Base-by-base conservation (phyloP, 2,113 vertebrate genomes). In the Taurulus bubalis region DNA sequence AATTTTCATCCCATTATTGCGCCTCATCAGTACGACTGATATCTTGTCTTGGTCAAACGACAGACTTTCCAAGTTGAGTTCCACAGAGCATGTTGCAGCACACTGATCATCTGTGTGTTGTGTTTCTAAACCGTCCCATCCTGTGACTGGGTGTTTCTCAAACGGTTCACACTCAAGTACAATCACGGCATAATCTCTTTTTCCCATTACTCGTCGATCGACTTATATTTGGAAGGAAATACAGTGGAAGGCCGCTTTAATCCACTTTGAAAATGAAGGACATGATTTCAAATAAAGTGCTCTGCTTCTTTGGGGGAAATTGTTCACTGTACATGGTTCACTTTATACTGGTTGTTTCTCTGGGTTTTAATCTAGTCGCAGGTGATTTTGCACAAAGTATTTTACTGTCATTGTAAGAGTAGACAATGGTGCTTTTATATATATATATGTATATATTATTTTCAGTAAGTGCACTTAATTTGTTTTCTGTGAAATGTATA, bases 111-210 rank as follows among this genome's bases (percentile, higher is more conserved):
- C 56, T 15, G 8, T 14, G 26, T 26, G 24, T 15, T 24, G 4
- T 9, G 1, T 47, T 24, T 62, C 22, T 16, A n/a, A 53, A 47
- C 58, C 30, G 42, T 18, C 55, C 15, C 56, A 58, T 32, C 26
- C 42, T 67, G 66, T 56, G 40, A 56, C 47, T 14, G 22, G 30
- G 22, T 53, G 11, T 30, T 74, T 53, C 12, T 77, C 9, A 11
- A 34, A 10, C 56, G 15, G 49, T 77, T 75, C 30, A 66, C 28
- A 22, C 68, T 53, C 36, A 24, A 82, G 72, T 69, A 75, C 74
- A 88, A 87, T 93, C 83, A 89, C 69, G 30, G 62, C 71, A 85
- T 90, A 28, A 72, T 87, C 87, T 86, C 82, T 42, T 72, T 36
- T 75, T 71, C 64, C 71, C 14, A 30, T 79, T 36, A 30, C 53